Conservation (phyloP, 2,113 vertebrate genomes). For the Lampris megalopsis region DNA sequence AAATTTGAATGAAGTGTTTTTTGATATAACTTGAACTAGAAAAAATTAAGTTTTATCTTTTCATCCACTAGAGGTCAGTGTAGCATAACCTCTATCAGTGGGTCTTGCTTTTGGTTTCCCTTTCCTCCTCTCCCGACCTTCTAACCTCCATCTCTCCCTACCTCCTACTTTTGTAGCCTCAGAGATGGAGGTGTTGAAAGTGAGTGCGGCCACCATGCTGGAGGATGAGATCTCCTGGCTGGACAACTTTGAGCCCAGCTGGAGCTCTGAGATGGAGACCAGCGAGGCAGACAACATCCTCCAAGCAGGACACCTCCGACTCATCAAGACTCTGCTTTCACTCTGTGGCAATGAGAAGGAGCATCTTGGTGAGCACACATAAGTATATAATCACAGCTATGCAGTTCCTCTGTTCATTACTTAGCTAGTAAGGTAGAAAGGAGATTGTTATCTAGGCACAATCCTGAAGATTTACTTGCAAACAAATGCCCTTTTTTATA, state of each 20-base stretch:
- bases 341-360: conserved; percentile 97
- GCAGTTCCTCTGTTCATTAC: too few species aligned
- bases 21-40: background rate
- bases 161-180: conserved; percentile 80
- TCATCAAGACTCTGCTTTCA: conserved; percentile 97
- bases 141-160: background rate
- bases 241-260: conserved; percentile 97
- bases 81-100: background rate
- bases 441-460: too few species aligned
- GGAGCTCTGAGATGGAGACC: conserved; percentile 95
- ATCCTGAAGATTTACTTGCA: too few species aligned
- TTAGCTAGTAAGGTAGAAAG: too few species aligned
- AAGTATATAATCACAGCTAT: background rate
- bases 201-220: conserved; percentile 94
- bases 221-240: conserved; percentile 99
- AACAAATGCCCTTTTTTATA: too few species aligned
- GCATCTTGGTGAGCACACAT: conserved; percentile 87
- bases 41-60: background rate
- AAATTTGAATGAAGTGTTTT: too few species aligned
- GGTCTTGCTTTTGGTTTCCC: conserved; percentile 5
- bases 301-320: conserved; percentile 93
- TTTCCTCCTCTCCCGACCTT: background rate
- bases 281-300: conserved; percentile 97
- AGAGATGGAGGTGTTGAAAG: conserved; percentile 96
- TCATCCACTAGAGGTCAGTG: background rate